Evolutionary conservation across 2,888 invertebrate species (phyloP).

Genomic region (Ophion slaviceki): DNA sequence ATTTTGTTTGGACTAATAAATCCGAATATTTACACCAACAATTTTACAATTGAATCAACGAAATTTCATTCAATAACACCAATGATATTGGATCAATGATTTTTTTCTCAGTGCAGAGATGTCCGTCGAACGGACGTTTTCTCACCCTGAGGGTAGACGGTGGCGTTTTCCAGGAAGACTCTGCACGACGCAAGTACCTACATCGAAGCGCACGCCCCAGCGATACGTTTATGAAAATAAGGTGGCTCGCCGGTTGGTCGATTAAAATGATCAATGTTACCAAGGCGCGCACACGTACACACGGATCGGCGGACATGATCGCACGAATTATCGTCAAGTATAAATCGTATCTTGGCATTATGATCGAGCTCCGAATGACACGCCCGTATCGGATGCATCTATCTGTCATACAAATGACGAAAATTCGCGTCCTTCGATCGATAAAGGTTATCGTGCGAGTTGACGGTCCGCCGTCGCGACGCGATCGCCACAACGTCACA

Average conservation of each 20-base stretch:
- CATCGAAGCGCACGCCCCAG: not conserved
- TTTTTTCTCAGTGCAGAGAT: no score
- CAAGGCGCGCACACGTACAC: not conserved
- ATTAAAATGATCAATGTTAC: constrained; percentile 38
- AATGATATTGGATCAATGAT: no score
- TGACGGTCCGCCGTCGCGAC: constrained; percentile 36
- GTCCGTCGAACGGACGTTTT: constrained; percentile 4
- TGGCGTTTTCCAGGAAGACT: not conserved
- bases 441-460: constrained; percentile 24
- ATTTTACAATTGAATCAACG: no score
- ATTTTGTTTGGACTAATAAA: no score
- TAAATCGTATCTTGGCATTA: constrained; percentile 42
- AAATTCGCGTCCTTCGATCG: constrained; percentile 46
- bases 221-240: constrained; percentile 4
- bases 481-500: constrained; percentile 27
- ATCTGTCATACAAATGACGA: constrained; percentile 25
- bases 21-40: no score
- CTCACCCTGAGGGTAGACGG: not conserved
- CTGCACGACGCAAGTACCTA: not conserved
- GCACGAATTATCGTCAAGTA: constrained; percentile 22
- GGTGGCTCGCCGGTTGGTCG: constrained; percentile 1
- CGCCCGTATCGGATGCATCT: constrained; percentile 19
- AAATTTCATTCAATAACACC: no score
- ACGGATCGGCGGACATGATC: constrained; percentile 19
- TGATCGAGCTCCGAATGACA: constrained; percentile 40